These are phyloP conservation scores for Diadumene lineata DNA, from an alignment of 92 coral and sea anemone genomes.

Conservation along the genomic window DNA sequence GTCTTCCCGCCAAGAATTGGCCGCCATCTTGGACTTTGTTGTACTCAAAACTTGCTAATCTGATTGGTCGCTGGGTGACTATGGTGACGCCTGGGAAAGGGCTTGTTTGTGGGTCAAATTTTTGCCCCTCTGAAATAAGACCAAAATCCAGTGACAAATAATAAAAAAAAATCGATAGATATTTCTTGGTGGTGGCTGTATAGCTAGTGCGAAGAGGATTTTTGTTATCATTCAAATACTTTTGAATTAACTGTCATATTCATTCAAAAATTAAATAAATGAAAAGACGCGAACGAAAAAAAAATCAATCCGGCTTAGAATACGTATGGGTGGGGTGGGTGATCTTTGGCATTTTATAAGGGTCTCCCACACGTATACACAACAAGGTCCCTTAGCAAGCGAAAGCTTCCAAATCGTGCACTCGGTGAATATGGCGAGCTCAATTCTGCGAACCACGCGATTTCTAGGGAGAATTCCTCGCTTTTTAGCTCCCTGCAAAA, in stretches of 20 bases:
- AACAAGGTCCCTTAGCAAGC: slow-evolving; percentile 18
- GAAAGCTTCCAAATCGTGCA: no score
- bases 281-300: no score
- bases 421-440: slow-evolving; percentile 62
- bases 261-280: no score
- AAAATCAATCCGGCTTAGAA: neutral
- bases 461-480: slow-evolving; percentile 44
- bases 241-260: no score
- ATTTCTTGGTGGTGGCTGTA: no score
- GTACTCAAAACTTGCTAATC: slow-evolving; percentile 57
- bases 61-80: slow-evolving; percentile 77
- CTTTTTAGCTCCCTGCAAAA: slow-evolving; percentile 42
- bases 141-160: no score
- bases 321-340: neutral
- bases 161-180: no score
- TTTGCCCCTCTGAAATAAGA: neutral
- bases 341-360: neutral
- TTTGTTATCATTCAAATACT: no score
- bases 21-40: slow-evolving; percentile 62
- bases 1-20: slow-evolving; percentile 42
- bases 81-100: slow-evolving; percentile 45
- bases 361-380: slow-evolving; percentile 7
- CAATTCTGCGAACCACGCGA: slow-evolving; percentile 16
- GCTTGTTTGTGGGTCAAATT: neutral
- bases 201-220: no score